Evolutionary conservation across 2,888 invertebrate species (phyloP), one percentile per base, ranked within the genome.

Genomic region (Diarsia mendica): DNA sequence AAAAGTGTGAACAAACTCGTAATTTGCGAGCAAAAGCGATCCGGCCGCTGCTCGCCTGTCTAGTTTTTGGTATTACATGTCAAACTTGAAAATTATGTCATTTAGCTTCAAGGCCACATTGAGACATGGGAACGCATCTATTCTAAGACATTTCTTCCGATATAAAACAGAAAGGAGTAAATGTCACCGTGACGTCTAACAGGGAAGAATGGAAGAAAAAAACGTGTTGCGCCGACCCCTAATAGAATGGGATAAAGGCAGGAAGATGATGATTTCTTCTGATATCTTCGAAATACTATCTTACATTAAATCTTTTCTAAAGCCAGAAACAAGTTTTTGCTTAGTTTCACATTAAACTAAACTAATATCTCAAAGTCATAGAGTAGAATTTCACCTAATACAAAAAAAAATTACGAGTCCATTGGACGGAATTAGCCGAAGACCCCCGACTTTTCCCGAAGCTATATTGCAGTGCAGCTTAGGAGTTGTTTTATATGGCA

Each of bases 401-500:
- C 44, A 28, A 46, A 23, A 49, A 33, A 55, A 6, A 55, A 75
- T 79, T 81, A 75, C 76, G 79, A 55, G 51, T 15, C 13, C 48
- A 55, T 63, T 33, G 0, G 11, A 33, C 58, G 60, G 18, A 68
- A 66, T 73, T 60, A 79, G 55, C 13, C 20, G 51, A 10, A 10
- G 15, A 49, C 28, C 39, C 20, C 51, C 23, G 46, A 58, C 18
- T 53, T 60, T 51, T 3, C 1, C 55, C 69, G 67, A 39, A 23
- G 39, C 46, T 33, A 70, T 82, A 70, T 80, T 64, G 13, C 48
- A 44, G 15, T 20, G 33, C 10, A 53, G 65, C 58, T 70, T 51
- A 70, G 15, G 51, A 23, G 69, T 46, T 53, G 69, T 64, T 81
- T 81, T 76, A 81, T 76, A 63, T 3, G 46, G 33, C 53, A 39